phyloP scores from a whole-genome alignment of 1,140 invertebrate genomes.

The Contarinia nasturtii region DNA sequence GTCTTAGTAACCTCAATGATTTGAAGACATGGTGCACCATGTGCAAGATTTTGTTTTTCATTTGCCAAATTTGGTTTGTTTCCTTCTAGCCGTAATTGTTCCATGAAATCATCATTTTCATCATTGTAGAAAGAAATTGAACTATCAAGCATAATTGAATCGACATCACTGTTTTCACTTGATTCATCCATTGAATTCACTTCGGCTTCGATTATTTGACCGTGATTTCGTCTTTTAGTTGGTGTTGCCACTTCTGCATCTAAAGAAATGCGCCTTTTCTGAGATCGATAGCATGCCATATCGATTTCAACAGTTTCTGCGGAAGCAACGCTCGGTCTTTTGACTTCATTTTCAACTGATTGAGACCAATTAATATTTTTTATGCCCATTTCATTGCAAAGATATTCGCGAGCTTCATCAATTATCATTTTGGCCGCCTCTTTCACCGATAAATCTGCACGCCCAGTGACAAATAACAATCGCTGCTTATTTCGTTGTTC shows the following conservation, averaged over 20 bases:
- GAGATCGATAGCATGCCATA: too few species aligned
- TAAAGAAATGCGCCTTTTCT: too few species aligned
- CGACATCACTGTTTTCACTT: too few species aligned
- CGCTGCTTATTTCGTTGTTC: slow-evolving; percentile 43
- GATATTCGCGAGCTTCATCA: slow-evolving; percentile 42
- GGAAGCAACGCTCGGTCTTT: too few species aligned
- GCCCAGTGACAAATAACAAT: slow-evolving; percentile 67
- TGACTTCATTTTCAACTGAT: neutral
- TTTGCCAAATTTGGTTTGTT: neutral
- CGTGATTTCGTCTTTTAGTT: too few species aligned
- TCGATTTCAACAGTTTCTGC: too few species aligned
- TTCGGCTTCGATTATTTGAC: too few species aligned
- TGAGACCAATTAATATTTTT: slow-evolving; percentile 34
- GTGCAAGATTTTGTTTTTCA: neutral
- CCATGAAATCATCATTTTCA: too few species aligned
- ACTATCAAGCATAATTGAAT: slow-evolving; percentile 8
- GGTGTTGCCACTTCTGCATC: too few species aligned
- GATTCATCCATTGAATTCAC: neutral
- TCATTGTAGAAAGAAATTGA: slow-evolving; percentile 8
- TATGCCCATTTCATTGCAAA: slow-evolving; percentile 40
- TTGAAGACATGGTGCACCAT: neutral
- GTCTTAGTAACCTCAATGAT: too few species aligned
- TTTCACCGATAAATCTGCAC: slow-evolving; percentile 55
- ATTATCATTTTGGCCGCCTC: slow-evolving; percentile 69
- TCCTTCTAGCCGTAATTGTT: neutral